A percentile compares a stretch with the other conserved stretches of the same genome.
phyloP scores from a whole-genome alignment of 2,888 invertebrate species.

The Nebria salina region DNA sequence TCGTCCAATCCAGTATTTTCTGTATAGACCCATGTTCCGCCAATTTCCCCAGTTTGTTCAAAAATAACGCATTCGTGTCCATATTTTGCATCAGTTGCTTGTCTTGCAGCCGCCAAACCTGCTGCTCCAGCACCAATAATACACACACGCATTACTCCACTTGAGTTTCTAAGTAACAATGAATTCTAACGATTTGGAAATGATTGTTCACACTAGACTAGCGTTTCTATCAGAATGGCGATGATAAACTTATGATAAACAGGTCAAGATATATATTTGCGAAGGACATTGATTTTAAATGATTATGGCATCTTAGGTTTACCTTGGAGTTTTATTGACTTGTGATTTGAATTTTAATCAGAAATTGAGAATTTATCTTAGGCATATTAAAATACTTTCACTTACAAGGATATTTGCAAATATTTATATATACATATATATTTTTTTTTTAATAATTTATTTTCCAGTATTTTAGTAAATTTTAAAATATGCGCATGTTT shows the following conservation, averaged over 20 bases:
- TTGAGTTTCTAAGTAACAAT: not conserved
- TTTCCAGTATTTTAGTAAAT: too few species aligned
- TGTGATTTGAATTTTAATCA: not conserved
- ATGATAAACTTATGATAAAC: not conserved
- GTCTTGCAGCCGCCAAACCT: constrained; percentile 79
- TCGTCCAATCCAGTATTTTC: constrained; percentile 67
- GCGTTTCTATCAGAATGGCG: not conserved
- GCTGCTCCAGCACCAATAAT: constrained; percentile 88
- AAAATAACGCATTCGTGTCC: constrained; percentile 68
- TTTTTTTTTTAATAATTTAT: too few species aligned
- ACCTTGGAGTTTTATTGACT: not conserved
- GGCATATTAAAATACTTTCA: not conserved
- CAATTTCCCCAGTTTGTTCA: constrained; percentile 76
- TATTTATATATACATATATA: not conserved
- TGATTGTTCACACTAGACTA: not conserved
- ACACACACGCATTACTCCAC: constrained; percentile 62
- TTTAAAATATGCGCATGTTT: too few species aligned
- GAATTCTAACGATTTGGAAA: not conserved
- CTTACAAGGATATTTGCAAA: not conserved
- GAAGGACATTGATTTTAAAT: not conserved
- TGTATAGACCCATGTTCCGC: constrained; percentile 89
- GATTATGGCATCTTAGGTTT: not conserved
- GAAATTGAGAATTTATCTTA: not conserved
- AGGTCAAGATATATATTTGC: constrained; percentile 3
- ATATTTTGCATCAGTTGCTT: constrained; percentile 63